Evolutionary conservation across 2,113 vertebrate species (phyloP).

Genomic region (Stercorarius parasiticus): DNA sequence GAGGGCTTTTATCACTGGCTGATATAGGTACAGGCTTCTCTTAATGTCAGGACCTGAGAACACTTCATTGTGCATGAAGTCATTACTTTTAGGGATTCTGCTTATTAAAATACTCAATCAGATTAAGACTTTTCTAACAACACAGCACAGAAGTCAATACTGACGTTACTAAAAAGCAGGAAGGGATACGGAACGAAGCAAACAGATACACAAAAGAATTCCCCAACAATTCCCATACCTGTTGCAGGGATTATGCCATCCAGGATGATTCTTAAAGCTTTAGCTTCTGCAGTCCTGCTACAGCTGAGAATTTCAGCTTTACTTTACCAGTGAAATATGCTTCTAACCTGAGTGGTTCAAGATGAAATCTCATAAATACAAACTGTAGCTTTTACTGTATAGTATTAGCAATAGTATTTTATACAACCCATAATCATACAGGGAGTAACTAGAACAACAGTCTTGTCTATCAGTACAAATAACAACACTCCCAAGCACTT

Average conservation of each 20-base stretch:
- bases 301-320: not conserved
- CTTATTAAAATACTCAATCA: slow-evolving; percentile 35
- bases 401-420: not conserved
- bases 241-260: not conserved
- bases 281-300: not conserved
- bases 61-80: not conserved
- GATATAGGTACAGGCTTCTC: not conserved
- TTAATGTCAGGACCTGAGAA: not conserved
- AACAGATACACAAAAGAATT: not conserved
- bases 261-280: not conserved
- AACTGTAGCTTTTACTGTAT: not conserved
- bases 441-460: not conserved
- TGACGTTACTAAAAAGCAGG: not conserved
- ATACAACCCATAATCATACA: not conserved
- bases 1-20: not conserved
- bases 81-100: not conserved
- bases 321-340: not conserved
- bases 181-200: not conserved
- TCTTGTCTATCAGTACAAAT: not conserved
- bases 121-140: not conserved
- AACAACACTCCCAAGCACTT: not conserved
- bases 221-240: not conserved
- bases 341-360: not conserved
- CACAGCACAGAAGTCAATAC: not conserved
- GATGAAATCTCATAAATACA: not conserved